Percentiles rank a stretch among this genome's conserved stretches.
Conservation (phyloP, 2,888 invertebrate species). For the Epirrhoe tristata region DNA sequence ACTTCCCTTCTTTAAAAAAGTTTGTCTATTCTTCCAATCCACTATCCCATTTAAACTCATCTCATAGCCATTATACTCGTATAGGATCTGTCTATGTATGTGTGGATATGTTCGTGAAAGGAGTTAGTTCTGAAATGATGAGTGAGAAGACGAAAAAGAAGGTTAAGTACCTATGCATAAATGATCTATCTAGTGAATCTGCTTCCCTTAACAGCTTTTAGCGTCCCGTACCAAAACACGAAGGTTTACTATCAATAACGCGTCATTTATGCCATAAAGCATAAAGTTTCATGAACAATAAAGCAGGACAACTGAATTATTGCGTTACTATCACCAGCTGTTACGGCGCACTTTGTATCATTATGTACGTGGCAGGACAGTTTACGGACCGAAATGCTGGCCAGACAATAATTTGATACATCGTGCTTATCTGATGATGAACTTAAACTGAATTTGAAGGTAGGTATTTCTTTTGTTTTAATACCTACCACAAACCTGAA, state of each 20-base stretch:
- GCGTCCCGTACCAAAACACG: slow-evolving; percentile 62
- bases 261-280: slow-evolving; percentile 68
- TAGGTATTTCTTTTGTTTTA: too few species aligned
- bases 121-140: too few species aligned
- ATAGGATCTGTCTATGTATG: too few species aligned
- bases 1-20: not conserved
- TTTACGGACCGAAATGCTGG: slow-evolving; percentile 37
- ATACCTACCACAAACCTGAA: too few species aligned
- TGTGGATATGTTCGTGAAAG: too few species aligned
- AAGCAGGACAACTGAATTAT: slow-evolving; percentile 54
- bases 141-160: too few species aligned
- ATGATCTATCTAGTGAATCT: slow-evolving; percentile 52
- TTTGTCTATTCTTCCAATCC: too few species aligned
- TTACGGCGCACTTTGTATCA: slow-evolving; percentile 19
- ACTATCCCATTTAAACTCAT: too few species aligned
- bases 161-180: not conserved
- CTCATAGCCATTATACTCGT: too few species aligned
- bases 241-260: slow-evolving; percentile 75
- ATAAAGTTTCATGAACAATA: slow-evolving; percentile 58
- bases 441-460: not conserved
- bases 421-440: not conserved
- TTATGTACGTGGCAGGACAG: slow-evolving; percentile 28
- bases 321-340: slow-evolving; percentile 33
- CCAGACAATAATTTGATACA: slow-evolving; percentile 17
- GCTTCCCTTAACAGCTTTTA: slow-evolving; percentile 61